phyloP scores from a whole-genome alignment of 2,888 invertebrate species.

The Patella pellucida region DNA sequence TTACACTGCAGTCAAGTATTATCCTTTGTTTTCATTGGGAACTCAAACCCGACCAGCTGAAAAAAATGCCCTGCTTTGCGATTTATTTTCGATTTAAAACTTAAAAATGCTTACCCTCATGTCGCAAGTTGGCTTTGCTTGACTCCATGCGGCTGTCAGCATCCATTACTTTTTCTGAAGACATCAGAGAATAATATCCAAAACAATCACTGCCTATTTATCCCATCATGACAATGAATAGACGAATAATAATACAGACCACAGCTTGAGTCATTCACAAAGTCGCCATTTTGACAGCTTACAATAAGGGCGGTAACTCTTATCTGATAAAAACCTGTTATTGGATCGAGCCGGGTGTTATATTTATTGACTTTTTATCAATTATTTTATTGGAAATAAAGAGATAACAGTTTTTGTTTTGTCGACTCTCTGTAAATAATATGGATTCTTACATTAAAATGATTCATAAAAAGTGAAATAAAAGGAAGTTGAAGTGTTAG shows the following conservation, averaged over 20 bases:
- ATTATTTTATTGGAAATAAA: too few species aligned
- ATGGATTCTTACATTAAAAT: too few species aligned
- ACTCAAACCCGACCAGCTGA: too few species aligned
- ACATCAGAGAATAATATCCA: neutral
- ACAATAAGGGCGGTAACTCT: neutral
- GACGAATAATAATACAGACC: neutral
- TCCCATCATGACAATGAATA: neutral
- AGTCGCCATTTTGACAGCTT: constrained; percentile 11
- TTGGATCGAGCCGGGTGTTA: neutral
- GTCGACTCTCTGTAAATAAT: too few species aligned
- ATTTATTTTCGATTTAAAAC: too few species aligned
- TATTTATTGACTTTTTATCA: too few species aligned
- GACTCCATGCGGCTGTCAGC: constrained; percentile 18
- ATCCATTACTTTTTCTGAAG: constrained; percentile 18
- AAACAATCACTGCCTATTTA: neutral
- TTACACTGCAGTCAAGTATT: too few species aligned
- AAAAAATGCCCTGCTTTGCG: too few species aligned
- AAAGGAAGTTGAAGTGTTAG: too few species aligned
- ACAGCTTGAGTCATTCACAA: constrained; percentile 9
- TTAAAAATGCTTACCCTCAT: neutral
- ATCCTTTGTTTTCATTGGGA: too few species aligned
- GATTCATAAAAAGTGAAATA: too few species aligned
- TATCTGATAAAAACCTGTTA: neutral
- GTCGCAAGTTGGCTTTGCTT: constrained; percentile 15
- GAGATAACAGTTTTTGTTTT: too few species aligned